Evolutionary conservation across 2,888 invertebrate genomes (phyloP).

Genomic region (Drosophila atroscutellata): DNA sequence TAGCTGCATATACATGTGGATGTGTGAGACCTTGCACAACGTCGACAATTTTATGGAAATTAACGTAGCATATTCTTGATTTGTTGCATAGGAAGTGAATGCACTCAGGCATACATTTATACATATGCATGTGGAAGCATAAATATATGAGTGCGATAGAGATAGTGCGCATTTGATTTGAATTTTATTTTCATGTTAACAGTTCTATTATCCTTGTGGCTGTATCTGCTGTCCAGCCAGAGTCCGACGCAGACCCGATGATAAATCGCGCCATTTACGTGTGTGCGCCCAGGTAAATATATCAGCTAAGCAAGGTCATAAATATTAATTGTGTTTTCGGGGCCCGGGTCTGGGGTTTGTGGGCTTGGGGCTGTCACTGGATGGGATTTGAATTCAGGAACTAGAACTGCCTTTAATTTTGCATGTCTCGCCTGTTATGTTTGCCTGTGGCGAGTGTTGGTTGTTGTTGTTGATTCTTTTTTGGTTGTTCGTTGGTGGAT

Average conservation of each 20-base stretch:
- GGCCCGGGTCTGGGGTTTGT: slow-evolving; percentile 11
- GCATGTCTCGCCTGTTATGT: slow-evolving; percentile 60
- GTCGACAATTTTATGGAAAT: slow-evolving; percentile 55
- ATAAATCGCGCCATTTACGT: slow-evolving; percentile 77
- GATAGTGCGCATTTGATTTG: slow-evolving; percentile 60
- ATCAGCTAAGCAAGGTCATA: slow-evolving; percentile 79
- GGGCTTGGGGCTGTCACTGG: neutral
- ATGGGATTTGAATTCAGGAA: slow-evolving; percentile 32
- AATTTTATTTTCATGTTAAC: slow-evolving; percentile 75
- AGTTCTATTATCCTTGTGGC: slow-evolving; percentile 77
- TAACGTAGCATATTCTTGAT: slow-evolving; percentile 37
- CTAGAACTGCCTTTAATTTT: slow-evolving; percentile 67
- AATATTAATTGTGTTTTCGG: slow-evolving; percentile 77
- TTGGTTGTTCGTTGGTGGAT: slow-evolving; percentile 47
- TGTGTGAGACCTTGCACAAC: slow-evolving; percentile 44
- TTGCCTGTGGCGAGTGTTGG: slow-evolving; percentile 61
- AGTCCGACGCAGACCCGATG: slow-evolving; percentile 45
- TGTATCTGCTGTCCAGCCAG: slow-evolving; percentile 49
- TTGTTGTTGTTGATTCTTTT: slow-evolving; percentile 35
- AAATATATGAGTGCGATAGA: slow-evolving; percentile 16
- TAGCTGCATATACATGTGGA: neutral
- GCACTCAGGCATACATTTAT: slow-evolving; percentile 13
- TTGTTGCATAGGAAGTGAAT: slow-evolving; percentile 25
- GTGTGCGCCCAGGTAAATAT: slow-evolving; percentile 79
- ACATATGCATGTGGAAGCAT: neutral